Percentiles rank a stretch among this genome's conserved stretches.
Conservation (phyloP, 2,888 invertebrate genomes). For the Sturmia bella region DNA sequence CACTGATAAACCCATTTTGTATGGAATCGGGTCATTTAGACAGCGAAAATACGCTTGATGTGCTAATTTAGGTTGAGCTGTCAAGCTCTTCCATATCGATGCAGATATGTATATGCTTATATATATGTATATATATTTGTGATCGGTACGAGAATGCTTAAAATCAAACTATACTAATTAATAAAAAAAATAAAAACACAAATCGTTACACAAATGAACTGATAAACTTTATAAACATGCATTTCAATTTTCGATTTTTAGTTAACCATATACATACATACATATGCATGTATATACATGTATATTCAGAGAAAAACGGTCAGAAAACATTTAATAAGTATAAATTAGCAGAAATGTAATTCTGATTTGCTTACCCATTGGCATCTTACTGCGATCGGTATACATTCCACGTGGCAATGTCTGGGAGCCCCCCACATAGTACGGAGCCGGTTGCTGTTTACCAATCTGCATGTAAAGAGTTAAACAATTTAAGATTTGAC, state of each 20-base stretch:
- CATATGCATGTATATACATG: background rate
- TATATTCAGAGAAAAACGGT: constrained; percentile 34
- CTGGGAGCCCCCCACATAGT: constrained; percentile 81
- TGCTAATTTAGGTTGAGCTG: too few species aligned
- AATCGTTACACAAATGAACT: background rate
- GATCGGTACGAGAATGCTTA: constrained; percentile 13
- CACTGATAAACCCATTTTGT: too few species aligned
- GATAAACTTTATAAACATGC: background rate
- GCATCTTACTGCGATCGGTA: constrained; percentile 81
- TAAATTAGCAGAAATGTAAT: background rate
- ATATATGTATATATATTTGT: too few species aligned
- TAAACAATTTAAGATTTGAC: constrained; percentile 5
- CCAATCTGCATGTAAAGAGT: constrained; percentile 77
- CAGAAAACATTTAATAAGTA: constrained; percentile 25
- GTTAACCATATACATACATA: background rate
- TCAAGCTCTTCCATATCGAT: too few species aligned
- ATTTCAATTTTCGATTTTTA: too few species aligned
- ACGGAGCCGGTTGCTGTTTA: constrained; percentile 80
- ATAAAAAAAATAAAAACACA: constrained; percentile 23
- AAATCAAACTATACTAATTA: constrained; percentile 1
- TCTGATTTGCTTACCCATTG: constrained; percentile 78
- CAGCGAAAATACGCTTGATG: too few species aligned
- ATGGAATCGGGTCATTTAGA: too few species aligned
- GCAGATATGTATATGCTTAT: too few species aligned
- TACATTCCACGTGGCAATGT: constrained; percentile 83